phyloP scores from a whole-genome alignment of 1,140 invertebrate species.

The Pararge aegeria region DNA sequence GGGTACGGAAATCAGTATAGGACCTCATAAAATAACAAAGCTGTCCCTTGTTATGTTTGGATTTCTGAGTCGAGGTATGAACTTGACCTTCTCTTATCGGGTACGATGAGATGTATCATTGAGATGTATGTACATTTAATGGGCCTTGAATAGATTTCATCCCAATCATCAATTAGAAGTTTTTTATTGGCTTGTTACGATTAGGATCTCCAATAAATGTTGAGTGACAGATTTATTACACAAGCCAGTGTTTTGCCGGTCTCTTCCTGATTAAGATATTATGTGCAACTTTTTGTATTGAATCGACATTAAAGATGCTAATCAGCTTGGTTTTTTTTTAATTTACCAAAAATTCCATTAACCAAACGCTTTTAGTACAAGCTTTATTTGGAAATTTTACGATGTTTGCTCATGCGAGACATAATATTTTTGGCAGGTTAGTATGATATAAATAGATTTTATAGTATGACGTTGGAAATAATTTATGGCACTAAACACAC shows the following conservation, averaged over 20 bases:
- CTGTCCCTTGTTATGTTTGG: no score
- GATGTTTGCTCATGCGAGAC: background rate
- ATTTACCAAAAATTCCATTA: conserved; percentile 1
- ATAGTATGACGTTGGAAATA: background rate
- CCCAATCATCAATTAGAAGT: conserved; percentile 64
- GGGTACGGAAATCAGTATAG: no score
- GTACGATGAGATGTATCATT: no score
- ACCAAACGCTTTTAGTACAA: conserved; percentile 5
- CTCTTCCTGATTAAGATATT: conserved; percentile 52
- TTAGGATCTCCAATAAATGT: conserved; percentile 51
- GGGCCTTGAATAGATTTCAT: conserved; percentile 42
- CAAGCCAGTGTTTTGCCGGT: conserved; percentile 37
- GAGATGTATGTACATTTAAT: no score
- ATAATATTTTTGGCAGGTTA: background rate
- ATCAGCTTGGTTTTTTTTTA: background rate
- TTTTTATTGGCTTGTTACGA: conserved; percentile 58
- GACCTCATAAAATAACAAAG: no score
- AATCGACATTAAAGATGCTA: background rate
- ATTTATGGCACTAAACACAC: background rate
- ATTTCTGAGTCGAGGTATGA: no score
- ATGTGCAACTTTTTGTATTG: conserved; percentile 7
- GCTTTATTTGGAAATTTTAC: conserved; percentile 6
- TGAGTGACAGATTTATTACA: conserved; percentile 68
- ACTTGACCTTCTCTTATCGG: no score
- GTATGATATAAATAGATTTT: background rate